Percentiles rank a stretch among this genome's conserved stretches.
These are phyloP conservation scores for Drosophila leontia DNA, from an alignment of 1,140 invertebrate species.

Conservation along the genomic window DNA sequence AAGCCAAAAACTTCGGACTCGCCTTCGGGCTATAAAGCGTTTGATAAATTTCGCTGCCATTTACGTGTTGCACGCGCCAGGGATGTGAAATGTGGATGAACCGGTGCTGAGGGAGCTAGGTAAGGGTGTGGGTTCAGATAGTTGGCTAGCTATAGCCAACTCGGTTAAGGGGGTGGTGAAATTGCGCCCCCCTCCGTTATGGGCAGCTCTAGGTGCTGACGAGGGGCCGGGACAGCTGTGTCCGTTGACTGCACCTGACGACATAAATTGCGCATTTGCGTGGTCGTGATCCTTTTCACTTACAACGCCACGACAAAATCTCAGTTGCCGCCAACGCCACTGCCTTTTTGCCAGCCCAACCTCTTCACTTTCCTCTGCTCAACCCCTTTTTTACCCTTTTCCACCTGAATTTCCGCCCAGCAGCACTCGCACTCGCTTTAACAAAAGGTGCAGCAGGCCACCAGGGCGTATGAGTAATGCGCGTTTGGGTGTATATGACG, in stretches of 20 bases:
- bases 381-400: neutral
- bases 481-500: slow-evolving; percentile 29
- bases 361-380: neutral
- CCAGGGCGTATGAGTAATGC: slow-evolving; percentile 47
- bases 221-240: slow-evolving; percentile 35
- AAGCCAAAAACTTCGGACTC: slow-evolving; percentile 42
- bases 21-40: slow-evolving; percentile 53
- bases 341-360: slow-evolving; percentile 16
- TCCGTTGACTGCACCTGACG: slow-evolving; percentile 51
- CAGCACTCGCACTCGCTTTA: slow-evolving; percentile 5
- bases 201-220: slow-evolving; percentile 3
- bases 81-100: slow-evolving; percentile 53
- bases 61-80: slow-evolving; percentile 68
- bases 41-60: slow-evolving; percentile 70
- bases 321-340: slow-evolving; percentile 29
- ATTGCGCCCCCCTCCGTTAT: neutral
- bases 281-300: slow-evolving; percentile 65
- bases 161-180: neutral
- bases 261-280: slow-evolving; percentile 73
- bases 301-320: slow-evolving; percentile 55
- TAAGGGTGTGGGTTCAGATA: slow-evolving; percentile 26
- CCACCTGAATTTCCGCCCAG: slow-evolving; percentile 13
- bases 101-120: slow-evolving; percentile 4
- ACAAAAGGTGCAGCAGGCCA: slow-evolving; percentile 42
- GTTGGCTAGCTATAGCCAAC: slow-evolving; percentile 30